Conservation (phyloP, 2,113 vertebrate genomes). For the Romanogobio albipinnatus region DNA sequence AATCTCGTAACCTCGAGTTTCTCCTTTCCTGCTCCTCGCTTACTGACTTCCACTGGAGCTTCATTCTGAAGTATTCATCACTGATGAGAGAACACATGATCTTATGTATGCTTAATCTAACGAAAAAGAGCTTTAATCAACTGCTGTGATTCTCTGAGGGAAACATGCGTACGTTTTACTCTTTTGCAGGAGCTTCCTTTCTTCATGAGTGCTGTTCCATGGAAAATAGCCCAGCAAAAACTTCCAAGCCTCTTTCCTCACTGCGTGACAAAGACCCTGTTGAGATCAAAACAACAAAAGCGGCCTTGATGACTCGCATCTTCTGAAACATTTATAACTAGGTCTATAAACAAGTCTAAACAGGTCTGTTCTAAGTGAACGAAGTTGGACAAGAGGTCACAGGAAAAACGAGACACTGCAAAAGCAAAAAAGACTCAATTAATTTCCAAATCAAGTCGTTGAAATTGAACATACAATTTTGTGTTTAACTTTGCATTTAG, state of each 20-base stretch:
- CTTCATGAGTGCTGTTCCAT: slow-evolving; percentile 90
- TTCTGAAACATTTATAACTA: background rate
- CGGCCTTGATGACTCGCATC: background rate
- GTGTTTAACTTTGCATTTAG: background rate
- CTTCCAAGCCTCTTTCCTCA: slow-evolving; percentile 94
- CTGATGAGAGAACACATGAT: slow-evolving; percentile 64
- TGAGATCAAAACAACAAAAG: background rate
- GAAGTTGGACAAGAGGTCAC: background rate
- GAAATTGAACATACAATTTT: background rate
- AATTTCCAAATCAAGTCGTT: background rate
- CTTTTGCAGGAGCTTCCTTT: slow-evolving; percentile 85
- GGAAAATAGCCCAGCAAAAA: slow-evolving; percentile 92
- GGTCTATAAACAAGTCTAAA: background rate
- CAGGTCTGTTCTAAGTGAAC: background rate
- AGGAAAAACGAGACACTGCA: background rate
- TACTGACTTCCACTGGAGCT: slow-evolving; percentile 97
- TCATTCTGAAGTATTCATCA: slow-evolving; percentile 98
- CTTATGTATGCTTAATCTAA: background rate
- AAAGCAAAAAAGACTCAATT: background rate
- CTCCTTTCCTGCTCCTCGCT: slow-evolving; percentile 94
- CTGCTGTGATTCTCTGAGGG: background rate
- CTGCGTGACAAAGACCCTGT: slow-evolving; percentile 87
- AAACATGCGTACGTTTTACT: slow-evolving; percentile 82
- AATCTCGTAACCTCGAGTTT: slow-evolving; percentile 92
- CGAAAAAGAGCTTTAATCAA: background rate